These are phyloP conservation scores for Intoshia linei DNA, from an alignment of 1,140 invertebrate genomes.

Conservation along the genomic window DNA sequence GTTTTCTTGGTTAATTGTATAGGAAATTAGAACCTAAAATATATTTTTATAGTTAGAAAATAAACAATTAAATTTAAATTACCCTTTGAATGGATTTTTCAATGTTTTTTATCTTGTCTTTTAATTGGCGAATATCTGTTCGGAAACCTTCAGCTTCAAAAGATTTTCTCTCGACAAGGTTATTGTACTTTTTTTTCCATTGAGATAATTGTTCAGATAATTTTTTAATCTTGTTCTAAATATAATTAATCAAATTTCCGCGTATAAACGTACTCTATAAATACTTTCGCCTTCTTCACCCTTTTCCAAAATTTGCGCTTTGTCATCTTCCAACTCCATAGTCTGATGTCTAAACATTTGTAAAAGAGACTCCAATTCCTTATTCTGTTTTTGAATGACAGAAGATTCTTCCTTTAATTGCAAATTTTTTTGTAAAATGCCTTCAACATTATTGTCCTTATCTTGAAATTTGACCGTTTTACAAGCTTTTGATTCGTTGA, in stretches of 20 bases:
- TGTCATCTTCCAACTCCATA: constrained; percentile 20
- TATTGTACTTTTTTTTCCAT: constrained; percentile 19
- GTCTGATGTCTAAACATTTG: constrained; percentile 23
- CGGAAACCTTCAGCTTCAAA: constrained; percentile 23
- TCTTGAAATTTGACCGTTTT: no score
- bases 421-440: no score
- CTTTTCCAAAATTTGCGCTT: constrained; percentile 17
- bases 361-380: constrained; percentile 10
- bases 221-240: constrained; percentile 17
- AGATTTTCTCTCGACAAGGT: constrained; percentile 18
- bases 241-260: neutral
- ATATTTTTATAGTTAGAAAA: no score
- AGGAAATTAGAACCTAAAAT: no score
- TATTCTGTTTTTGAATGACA: constrained; percentile 7
- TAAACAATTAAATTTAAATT: no score
- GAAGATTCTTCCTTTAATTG: constrained; percentile 3
- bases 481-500: no score
- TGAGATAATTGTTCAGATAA: constrained; percentile 17
- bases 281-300: constrained; percentile 10
- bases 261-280: neutral
- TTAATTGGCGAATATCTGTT: constrained; percentile 21
- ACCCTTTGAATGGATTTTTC: no score
- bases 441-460: no score
- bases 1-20: no score
- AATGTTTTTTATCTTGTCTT: constrained; percentile 17